Percentiles rank a stretch among this genome's conserved stretches.
Evolutionary conservation across 2,797 vertebrate genomes (phyloP).

Genomic region (Sebastes diaconus): DNA sequence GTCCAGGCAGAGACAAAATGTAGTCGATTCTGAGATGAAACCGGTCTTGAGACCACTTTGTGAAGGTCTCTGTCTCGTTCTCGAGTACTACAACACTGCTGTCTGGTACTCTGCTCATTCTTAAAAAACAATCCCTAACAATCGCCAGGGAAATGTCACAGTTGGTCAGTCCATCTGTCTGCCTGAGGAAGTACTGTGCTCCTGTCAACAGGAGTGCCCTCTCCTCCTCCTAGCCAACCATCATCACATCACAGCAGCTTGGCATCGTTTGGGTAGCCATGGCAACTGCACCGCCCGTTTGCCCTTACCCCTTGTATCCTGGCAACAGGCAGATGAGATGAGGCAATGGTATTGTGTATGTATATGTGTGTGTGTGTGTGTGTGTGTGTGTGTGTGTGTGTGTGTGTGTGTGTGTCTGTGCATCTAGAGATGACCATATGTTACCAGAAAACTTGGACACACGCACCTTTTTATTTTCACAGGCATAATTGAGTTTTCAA

Average conservation of each 20-base stretch:
- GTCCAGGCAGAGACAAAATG: not conserved
- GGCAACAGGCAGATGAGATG: constrained; percentile 76
- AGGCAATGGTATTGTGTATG: constrained; percentile 44
- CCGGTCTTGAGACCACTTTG: not conserved
- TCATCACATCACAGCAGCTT: constrained; percentile 58
- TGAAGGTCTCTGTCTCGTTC: not conserved
- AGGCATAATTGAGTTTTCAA: constrained; percentile 45
- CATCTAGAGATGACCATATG: constrained; percentile 39
- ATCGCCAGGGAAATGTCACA: constrained; percentile 18
- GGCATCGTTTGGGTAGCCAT: constrained; percentile 71
- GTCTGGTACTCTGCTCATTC: not conserved
- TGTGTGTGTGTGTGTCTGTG: constrained; percentile 7
- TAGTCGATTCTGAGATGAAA: not conserved
- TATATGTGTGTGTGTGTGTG: constrained; percentile 13
- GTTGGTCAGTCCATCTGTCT: constrained; percentile 51
- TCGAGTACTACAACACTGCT: not conserved
- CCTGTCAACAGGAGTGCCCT: constrained; percentile 37
- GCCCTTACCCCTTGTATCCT: constrained; percentile 77
- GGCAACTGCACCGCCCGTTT: constrained; percentile 67
- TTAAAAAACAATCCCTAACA: not conserved
- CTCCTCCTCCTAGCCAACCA: constrained; percentile 18
- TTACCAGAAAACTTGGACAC: constrained; percentile 14
- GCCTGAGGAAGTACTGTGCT: constrained; percentile 8
- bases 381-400: not conserved
- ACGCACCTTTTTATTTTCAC: constrained; percentile 17